Conservation (phyloP, 2,113 vertebrate genomes). For the Synodontis membranacea region DNA sequence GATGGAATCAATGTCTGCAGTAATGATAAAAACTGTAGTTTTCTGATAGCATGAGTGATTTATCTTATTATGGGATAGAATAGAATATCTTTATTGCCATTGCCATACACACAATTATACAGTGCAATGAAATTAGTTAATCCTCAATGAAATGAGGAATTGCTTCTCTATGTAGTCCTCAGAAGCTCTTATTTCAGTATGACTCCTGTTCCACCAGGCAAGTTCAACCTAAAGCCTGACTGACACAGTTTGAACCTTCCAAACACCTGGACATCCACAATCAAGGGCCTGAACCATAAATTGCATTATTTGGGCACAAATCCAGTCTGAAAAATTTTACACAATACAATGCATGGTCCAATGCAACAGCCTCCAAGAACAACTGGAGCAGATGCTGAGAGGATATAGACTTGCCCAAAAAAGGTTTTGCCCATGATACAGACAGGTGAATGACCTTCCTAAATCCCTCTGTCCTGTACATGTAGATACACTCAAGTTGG, state of each 20-base stretch:
- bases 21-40: not conserved
- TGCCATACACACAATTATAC: too few species aligned
- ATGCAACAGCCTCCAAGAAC: not conserved
- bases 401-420: not conserved
- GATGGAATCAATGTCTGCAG: not conserved
- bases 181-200: not conserved
- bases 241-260: not conserved
- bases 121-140: too few species aligned
- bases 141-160: too few species aligned
- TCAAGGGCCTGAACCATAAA: not conserved
- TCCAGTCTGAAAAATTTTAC: not conserved
- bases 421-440: not conserved
- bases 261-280: not conserved
- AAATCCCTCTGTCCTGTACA: too few species aligned
- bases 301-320: not conserved
- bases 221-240: not conserved
- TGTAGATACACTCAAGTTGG: not conserved
- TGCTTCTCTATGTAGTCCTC: not conserved
- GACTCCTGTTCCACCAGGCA: not conserved
- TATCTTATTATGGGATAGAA: not conserved
- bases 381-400: not conserved
- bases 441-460: too few species aligned
- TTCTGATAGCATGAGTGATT: not conserved
- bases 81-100: too few species aligned
- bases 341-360: not conserved